These are phyloP conservation scores for Rallus crepitans DNA, from an alignment of 2,797 vertebrate species.

Conservation along the genomic window DNA sequence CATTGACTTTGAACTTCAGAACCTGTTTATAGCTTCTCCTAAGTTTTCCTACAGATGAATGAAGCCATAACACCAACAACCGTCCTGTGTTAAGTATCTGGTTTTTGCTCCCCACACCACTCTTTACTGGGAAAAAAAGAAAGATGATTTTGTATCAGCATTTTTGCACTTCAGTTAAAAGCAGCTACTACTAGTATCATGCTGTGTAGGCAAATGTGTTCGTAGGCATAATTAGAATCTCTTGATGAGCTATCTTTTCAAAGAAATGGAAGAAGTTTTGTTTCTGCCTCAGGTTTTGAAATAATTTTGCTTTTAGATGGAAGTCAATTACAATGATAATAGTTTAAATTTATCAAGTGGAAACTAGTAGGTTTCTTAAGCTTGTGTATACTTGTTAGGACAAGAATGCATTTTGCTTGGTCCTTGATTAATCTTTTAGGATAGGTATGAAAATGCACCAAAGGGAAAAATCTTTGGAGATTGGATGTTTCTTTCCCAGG, in stretches of 20 bases:
- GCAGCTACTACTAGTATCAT: background rate
- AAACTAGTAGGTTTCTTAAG: background rate
- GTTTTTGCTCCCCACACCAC: background rate
- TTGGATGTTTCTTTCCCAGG: background rate
- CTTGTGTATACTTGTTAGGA: background rate
- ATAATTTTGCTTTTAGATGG: background rate
- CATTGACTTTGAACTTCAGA: background rate
- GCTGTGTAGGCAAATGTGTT: background rate
- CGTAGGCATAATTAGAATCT: background rate
- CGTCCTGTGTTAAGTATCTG: background rate
- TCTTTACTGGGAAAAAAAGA: background rate
- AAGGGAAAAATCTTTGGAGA: background rate
- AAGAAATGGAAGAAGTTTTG: background rate
- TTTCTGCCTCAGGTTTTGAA: background rate
- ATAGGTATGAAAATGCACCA: background rate
- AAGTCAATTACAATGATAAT: background rate
- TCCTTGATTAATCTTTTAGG: background rate
- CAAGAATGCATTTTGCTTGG: background rate
- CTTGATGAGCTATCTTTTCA: background rate
- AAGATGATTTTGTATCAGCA: background rate
- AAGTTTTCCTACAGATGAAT: background rate
- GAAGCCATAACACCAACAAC: background rate
- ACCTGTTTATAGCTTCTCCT: background rate
- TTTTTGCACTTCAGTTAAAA: background rate
- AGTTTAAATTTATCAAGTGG: background rate